A percentile compares a stretch with the other conserved stretches of the same genome.
Conservation (phyloP, 2,113 vertebrate species). For the Chauna torquata region DNA sequence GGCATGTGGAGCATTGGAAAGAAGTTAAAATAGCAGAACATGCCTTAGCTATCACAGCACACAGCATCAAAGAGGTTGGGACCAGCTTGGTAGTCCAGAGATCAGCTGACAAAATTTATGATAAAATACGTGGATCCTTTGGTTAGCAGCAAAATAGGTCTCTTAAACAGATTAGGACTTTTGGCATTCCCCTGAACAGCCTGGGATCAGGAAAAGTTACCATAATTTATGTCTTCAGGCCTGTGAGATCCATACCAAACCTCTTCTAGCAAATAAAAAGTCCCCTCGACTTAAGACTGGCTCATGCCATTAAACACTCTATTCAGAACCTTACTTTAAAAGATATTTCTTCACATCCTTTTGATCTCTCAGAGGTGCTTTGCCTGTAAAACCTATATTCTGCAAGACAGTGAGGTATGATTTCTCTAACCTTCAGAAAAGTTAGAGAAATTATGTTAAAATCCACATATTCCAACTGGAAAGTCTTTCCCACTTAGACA, state of each 20-base stretch:
- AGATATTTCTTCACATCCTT: neutral
- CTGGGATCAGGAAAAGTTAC: neutral
- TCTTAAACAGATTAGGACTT: neutral
- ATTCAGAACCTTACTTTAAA: neutral
- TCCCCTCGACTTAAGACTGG: neutral
- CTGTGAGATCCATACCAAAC: neutral
- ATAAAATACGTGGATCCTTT: neutral
- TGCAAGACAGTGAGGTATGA: neutral
- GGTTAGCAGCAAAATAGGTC: neutral
- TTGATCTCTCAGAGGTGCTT: neutral
- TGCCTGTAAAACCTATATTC: neutral
- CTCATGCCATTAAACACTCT: neutral
- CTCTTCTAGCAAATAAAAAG: neutral
- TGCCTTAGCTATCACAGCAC: rapidly evolving
- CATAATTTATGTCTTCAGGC: neutral
- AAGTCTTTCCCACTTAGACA: neutral
- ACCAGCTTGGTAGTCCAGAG: neutral
- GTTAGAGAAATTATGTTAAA: neutral
- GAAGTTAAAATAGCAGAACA: neutral
- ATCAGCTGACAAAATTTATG: neutral
- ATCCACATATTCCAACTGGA: neutral
- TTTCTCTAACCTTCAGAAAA: neutral
- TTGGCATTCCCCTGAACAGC: neutral
- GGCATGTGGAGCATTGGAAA: neutral
- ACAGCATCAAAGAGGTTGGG: neutral